Base-by-base conservation (phyloP, 2,888 invertebrate species). In the Ochlodes sylvanus region DNA sequence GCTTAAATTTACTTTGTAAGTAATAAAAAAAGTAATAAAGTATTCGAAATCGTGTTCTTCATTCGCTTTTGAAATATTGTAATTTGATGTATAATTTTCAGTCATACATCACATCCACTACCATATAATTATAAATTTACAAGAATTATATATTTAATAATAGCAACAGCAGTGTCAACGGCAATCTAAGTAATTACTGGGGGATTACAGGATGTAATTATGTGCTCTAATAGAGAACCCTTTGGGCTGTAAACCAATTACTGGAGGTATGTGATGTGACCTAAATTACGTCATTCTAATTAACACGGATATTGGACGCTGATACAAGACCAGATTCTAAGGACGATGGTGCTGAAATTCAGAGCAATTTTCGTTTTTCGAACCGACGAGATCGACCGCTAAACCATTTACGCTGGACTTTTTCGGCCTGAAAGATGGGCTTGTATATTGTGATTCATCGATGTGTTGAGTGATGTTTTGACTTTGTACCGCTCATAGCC, bases 241-340 rank as follows among this genome's bases (percentile, higher is more conserved):
- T 63, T 63, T 54, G 41, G 63, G 12, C 19, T 54, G 54, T 63
- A 54, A 63, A 63, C 21, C 54, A 63, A 63, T 63, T 63, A 63
- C 41, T 32, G 63, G 9, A 52, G 63, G 41, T 54, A 63, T 41
- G 34, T 60, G 15, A 32, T 60, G 63, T 54, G 63, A 38, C 41
- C 21, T 63, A 15, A 54, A 63, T 63, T 50, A 63, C 63, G 52
- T 54, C 63, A 63, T 47, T 54, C 14, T 19, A 38, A 41, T 63
- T 63, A 63, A 17, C 54, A 52, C 38, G n/a, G 21, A 21, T 52
- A 41, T 52, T 50, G 21, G 44, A 44, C 15, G 47, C n/a, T 47
- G 61, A 61, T 15, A 57, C 41, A 41, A 17, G 44, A 47, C 17
- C 44, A 15, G 15, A 12, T 47, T 17, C 15, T 47, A 47, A 47